Evolutionary conservation across 2,113 vertebrate species (phyloP).

Genomic region (Erythrocebus patas): DNA sequence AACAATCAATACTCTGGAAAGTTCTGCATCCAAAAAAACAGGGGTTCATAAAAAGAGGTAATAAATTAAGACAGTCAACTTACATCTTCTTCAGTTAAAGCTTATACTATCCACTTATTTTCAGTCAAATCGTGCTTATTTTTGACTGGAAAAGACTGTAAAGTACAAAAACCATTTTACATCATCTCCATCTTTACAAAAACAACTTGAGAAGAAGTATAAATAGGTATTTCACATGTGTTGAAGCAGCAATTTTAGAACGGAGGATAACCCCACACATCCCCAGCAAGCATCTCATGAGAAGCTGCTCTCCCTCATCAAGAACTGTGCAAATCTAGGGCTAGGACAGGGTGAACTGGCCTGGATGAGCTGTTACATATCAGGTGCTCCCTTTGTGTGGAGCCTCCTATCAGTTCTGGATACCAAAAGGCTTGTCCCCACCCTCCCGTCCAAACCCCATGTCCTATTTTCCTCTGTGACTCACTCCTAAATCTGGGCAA

Average conservation of each 20-base stretch:
- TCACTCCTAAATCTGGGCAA: slow-evolving; percentile 10
- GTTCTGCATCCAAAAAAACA: not conserved
- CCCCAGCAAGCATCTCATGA: not conserved
- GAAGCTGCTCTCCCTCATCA: not conserved
- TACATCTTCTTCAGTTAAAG: not conserved
- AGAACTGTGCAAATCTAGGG: not conserved
- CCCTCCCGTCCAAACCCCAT: not conserved
- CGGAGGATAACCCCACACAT: not conserved
- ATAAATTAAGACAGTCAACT: not conserved
- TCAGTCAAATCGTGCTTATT: not conserved
- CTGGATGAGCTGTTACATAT: not conserved
- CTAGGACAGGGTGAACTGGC: not conserved
- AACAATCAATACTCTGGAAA: not conserved
- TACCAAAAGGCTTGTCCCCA: not conserved
- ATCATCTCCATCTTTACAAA: not conserved
- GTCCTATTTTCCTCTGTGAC: not conserved
- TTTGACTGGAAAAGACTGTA: not conserved
- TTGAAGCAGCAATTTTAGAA: not conserved
- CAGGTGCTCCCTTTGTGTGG: not conserved
- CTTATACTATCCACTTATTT: not conserved
- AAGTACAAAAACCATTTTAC: not conserved
- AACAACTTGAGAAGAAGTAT: not conserved
- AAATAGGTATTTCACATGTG: not conserved
- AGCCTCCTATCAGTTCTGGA: not conserved
- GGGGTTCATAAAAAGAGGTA: not conserved